Evolutionary conservation across 2,888 invertebrate species (phyloP).

Genomic region (Tetragnatha montana): DNA sequence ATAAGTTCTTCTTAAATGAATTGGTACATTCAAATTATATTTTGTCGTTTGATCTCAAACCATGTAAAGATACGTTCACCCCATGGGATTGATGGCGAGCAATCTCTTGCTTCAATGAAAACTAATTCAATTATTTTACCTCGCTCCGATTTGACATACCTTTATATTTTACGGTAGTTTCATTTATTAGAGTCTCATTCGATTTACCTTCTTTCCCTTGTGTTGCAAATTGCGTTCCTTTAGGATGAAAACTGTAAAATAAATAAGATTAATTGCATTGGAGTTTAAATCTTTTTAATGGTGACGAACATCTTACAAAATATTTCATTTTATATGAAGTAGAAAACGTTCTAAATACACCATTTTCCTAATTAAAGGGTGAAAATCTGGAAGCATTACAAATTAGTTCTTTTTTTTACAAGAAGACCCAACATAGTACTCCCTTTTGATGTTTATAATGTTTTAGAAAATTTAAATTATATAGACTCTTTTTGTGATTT

Average conservation of each 20-base stretch:
- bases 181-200: background rate
- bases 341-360: background rate
- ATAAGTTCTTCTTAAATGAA: background rate
- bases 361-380: conserved; percentile 14
- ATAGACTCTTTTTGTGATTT: no score
- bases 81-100: background rate
- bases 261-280: background rate
- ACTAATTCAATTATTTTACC: background rate
- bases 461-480: no score
- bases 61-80: background rate
- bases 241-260: background rate
- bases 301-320: conserved; percentile 15
- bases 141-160: background rate
- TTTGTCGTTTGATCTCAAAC: background rate
- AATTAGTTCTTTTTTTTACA: no score
- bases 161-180: background rate
- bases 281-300: background rate
- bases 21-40: background rate
- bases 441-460: no score
- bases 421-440: no score
- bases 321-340: background rate
- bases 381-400: no score
- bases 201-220: background rate
- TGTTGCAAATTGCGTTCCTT: background rate
- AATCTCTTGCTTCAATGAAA: background rate